A percentile compares a stretch with the other conserved stretches of the same genome.
phyloP scores from a whole-genome alignment of 2,113 vertebrate genomes.

The Blennius ocellaris region DNA sequence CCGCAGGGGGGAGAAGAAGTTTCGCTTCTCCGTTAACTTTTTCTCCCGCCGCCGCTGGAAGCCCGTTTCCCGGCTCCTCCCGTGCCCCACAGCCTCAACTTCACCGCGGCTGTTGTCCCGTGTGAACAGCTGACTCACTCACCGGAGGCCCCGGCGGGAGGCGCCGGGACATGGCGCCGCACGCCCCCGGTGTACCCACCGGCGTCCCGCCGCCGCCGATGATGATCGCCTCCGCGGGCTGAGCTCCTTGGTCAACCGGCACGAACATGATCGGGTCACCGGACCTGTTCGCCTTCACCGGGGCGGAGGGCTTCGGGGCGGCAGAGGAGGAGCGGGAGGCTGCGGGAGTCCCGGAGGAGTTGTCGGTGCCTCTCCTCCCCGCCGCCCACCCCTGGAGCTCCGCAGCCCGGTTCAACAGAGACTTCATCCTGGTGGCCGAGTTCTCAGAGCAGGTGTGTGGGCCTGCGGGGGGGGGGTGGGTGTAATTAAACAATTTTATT shows the following conservation, averaged over 20 bases:
- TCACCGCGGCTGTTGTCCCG: neutral
- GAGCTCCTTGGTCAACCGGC: neutral
- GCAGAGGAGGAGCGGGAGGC: conserved; percentile 71
- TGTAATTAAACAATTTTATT: too few species aligned
- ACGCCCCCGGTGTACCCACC: neutral
- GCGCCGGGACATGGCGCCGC: conserved; percentile 19
- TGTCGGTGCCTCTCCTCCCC: conserved; percentile 87
- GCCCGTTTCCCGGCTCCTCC: too few species aligned
- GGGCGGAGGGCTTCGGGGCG: conserved; percentile 86
- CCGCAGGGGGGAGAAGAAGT: conserved; percentile 19
- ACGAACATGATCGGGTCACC: conserved; percentile 94
- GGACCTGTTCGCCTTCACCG: conserved; percentile 94
- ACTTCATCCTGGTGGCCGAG: conserved; percentile 96
- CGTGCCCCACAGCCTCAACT: neutral
- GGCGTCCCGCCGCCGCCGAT: neutral
- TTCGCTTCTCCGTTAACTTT: conserved; percentile 53
- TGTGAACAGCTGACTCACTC: conserved; percentile 61
- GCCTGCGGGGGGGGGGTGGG: too few species aligned
- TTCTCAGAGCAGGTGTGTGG: conserved; percentile 91
- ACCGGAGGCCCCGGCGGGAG: conserved; percentile 6
- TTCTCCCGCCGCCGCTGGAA: too few species aligned
- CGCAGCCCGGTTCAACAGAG: conserved; percentile 87
- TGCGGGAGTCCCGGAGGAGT: conserved; percentile 86
- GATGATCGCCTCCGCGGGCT: conserved; percentile 13
- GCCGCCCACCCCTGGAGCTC: conserved; percentile 88